phyloP scores from a whole-genome alignment of 2,888 invertebrate species.

The Drosophila putrida region DNA sequence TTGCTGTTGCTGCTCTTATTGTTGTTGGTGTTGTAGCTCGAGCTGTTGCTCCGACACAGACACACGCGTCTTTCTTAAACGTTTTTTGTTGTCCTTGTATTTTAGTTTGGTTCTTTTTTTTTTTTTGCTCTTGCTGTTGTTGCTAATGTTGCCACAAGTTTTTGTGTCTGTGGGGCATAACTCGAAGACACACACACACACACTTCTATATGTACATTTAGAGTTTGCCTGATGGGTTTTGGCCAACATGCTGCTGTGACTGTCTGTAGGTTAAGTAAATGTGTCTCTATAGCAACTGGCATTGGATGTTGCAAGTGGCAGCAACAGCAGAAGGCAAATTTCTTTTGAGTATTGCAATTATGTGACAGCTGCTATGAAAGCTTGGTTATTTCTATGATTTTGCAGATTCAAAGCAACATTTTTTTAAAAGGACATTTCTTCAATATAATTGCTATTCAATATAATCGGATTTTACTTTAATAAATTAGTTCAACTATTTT shows the following conservation, averaged over 20 bases:
- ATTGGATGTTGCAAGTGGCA: constrained; percentile 35
- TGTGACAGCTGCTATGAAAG: constrained; percentile 31
- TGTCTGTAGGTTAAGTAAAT: constrained; percentile 24
- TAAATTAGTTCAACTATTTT: no score
- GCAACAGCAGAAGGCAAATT: constrained; percentile 27
- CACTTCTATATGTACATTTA: constrained; percentile 19
- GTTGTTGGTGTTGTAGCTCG: constrained; percentile 37
- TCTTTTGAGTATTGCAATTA: constrained; percentile 38
- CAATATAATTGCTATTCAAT: no score
- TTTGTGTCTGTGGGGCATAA: constrained; percentile 46
- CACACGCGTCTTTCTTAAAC: constrained; percentile 49
- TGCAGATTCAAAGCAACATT: not conserved
- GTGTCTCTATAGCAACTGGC: constrained; percentile 23
- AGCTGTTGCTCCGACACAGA: constrained; percentile 52
- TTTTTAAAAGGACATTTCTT: no score
- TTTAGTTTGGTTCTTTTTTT: constrained; percentile 41
- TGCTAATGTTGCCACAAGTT: constrained; percentile 59
- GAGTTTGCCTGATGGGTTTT: constrained; percentile 15
- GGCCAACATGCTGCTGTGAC: constrained; percentile 35
- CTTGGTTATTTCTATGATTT: constrained; percentile 6
- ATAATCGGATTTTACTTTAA: no score
- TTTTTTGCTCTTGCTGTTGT: constrained; percentile 10
- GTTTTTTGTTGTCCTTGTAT: constrained; percentile 54
- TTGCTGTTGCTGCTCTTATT: constrained; percentile 41
- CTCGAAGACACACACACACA: constrained; percentile 25